Base-by-base conservation (phyloP, 2,888 invertebrate genomes). In the Lasius fuliginosus region DNA sequence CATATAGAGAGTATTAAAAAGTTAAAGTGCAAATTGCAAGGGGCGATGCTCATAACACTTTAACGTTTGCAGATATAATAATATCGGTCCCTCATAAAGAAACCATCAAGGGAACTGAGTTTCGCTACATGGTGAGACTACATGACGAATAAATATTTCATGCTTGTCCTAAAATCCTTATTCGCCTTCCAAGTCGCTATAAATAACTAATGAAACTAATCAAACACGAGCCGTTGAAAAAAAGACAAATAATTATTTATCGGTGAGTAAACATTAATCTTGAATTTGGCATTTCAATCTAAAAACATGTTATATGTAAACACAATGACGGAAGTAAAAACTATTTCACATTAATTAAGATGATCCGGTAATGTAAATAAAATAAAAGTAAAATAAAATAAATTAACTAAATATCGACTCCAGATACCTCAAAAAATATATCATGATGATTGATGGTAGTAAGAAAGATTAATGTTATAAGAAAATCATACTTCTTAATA, bases 21-120 rank as follows among this genome's bases (percentile, higher is more conserved):
- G 69, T 46, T 77, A 69, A 79, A 69, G 64, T 58, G 58, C 27
- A 56, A 74, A 79, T 49, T 62, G 73, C 11, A 65, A 65, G 23
- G 65, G 12, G 12, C 65, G 40, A 1, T 18, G 65, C 30, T 67
- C 56, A 62, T 23, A 74, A 79, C 56, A 49, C 53, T 33, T 42
- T 64, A 79, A 56, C 23, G 36, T 67, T 56, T 60, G 3, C 8
- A 18, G 23, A 8, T 53, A 53, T 33, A 62, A 56, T 83, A 79
- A 85, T 46, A 62, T 67, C 42, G 33, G n/a, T 5, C 23, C 15
- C 40, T 30, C 33, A 56, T 53, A 69, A 62, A 40, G 53, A 40
- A 71, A 65, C 56, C n/a, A 64, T 36, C n/a, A 64, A 64, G n/a
- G 0, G 18, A 64, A 64, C 36, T 36, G 42, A 42, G 27, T 67